phyloP scores from a whole-genome alignment of 2,888 invertebrate species.

The Arctia plantaginis region DNA sequence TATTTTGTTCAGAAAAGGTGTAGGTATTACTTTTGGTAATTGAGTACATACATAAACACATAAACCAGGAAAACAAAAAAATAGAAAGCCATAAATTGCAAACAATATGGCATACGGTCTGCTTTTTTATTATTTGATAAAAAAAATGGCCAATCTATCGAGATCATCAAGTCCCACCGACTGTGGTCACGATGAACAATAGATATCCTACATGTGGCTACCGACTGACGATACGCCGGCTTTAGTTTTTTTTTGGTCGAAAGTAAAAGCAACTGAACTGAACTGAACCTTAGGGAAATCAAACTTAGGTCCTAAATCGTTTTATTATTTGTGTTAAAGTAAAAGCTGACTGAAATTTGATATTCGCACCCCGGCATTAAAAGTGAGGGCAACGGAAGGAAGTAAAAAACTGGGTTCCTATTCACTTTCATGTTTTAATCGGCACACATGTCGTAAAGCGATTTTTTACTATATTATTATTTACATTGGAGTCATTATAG shows the following conservation, averaged over 20 bases:
- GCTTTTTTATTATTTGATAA: constrained; percentile 61
- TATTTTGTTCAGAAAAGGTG: not conserved
- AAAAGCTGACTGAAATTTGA: constrained; percentile 75
- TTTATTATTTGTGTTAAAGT: constrained; percentile 17
- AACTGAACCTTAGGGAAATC: constrained; percentile 47
- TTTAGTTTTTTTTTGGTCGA: constrained; percentile 57
- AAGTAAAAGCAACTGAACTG: constrained; percentile 38
- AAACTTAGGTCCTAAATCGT: constrained; percentile 39
- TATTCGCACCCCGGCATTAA: constrained; percentile 81
- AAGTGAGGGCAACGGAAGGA: constrained; percentile 85
- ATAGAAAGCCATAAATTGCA: constrained; percentile 75
- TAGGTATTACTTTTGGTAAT: not conserved
- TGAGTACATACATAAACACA: no score
- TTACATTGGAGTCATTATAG: constrained; percentile 35
- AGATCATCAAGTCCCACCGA: constrained; percentile 71
- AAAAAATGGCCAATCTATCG: constrained; percentile 75
- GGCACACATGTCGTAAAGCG: constrained; percentile 72
- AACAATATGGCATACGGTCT: constrained; percentile 71
- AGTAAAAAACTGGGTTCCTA: constrained; percentile 81
- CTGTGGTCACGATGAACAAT: constrained; percentile 81
- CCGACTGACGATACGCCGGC: constrained; percentile 73
- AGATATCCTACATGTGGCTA: constrained; percentile 80
- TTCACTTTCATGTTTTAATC: constrained; percentile 82
- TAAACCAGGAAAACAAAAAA: constrained; percentile 77
- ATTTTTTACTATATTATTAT: constrained; percentile 49